These are phyloP conservation scores for Hydrophis major DNA, from an alignment of 2,797 vertebrate species.

Conservation along the genomic window DNA sequence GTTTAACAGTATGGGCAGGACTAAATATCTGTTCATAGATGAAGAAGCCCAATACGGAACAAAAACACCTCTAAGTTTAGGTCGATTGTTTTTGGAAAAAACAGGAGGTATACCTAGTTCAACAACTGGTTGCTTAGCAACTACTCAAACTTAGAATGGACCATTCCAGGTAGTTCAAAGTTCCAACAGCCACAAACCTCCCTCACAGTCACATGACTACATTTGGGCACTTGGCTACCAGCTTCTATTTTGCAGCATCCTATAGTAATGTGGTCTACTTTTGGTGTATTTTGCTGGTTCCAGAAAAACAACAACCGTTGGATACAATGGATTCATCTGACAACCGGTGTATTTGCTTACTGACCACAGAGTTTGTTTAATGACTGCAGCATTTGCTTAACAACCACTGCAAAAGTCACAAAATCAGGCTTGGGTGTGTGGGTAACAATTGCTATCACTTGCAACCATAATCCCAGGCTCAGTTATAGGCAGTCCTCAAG, in stretches of 20 bases:
- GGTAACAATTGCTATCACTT: background rate
- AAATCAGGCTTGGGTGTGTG: rapidly evolving
- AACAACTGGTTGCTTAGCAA: background rate
- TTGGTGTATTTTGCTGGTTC: background rate
- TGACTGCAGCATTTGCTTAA: background rate
- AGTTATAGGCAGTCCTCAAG: background rate
- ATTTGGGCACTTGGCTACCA: background rate
- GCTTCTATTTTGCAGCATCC: background rate
- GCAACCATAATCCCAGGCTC: background rate
- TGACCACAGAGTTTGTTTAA: background rate
- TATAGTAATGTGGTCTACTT: background rate
- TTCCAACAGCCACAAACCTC: background rate
- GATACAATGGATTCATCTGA: background rate
- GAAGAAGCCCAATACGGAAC: no score
- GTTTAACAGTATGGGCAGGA: conserved; percentile 9
- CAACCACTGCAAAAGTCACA: background rate
- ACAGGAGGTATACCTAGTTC: background rate
- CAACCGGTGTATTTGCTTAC: background rate
- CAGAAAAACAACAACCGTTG: background rate
- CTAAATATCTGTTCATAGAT: background rate
- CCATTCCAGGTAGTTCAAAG: background rate
- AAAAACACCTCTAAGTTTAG: background rate
- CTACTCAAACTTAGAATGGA: background rate
- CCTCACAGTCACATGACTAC: background rate
- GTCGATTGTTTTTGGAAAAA: background rate